A percentile compares a stretch with the other conserved stretches of the same genome.
Evolutionary conservation across 1,140 invertebrate species (phyloP).

Genomic region (Heliothis subflexa): DNA sequence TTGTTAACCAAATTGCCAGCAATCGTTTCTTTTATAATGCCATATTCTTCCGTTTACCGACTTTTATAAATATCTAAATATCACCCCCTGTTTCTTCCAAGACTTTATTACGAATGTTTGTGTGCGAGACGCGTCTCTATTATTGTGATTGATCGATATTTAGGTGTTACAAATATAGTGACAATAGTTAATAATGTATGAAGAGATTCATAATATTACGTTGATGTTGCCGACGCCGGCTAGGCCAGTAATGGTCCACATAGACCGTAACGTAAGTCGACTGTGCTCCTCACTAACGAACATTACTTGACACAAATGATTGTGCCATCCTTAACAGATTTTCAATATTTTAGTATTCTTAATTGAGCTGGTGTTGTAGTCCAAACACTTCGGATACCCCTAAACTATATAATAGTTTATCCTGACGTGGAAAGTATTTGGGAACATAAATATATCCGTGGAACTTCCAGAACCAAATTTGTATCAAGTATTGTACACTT

Average conservation of each 20-base stretch:
- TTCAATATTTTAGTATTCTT: conserved; percentile 47
- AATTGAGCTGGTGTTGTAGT: conserved; percentile 53
- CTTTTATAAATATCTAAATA: conserved; percentile 39
- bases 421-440: conserved; percentile 9
- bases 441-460: conserved; percentile 23
- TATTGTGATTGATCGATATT: conserved; percentile 51
- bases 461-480: conserved; percentile 33
- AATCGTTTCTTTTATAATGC: conserved; percentile 26
- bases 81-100: conserved; percentile 34
- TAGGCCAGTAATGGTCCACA: conserved; percentile 73
- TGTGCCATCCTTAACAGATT: conserved; percentile 74
- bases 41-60: conserved; percentile 36
- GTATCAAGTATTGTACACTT: conserved; percentile 50
- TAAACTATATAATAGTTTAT: conserved; percentile 9
- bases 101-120: conserved; percentile 22
- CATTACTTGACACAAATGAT: conserved; percentile 74
- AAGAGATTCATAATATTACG: conserved; percentile 51
- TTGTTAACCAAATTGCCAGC: conserved; percentile 3
- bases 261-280: conserved; percentile 61
- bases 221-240: conserved; percentile 72
- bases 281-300: conserved; percentile 58
- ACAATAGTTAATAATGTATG: conserved; percentile 53
- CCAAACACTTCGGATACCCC: conserved; percentile 5
- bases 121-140: conserved; percentile 29
- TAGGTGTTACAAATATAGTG: conserved; percentile 53